Evolutionary conservation across 2,113 vertebrate species (phyloP), one percentile per base, ranked within the genome.

Genomic region (Pholis gunnellus): DNA sequence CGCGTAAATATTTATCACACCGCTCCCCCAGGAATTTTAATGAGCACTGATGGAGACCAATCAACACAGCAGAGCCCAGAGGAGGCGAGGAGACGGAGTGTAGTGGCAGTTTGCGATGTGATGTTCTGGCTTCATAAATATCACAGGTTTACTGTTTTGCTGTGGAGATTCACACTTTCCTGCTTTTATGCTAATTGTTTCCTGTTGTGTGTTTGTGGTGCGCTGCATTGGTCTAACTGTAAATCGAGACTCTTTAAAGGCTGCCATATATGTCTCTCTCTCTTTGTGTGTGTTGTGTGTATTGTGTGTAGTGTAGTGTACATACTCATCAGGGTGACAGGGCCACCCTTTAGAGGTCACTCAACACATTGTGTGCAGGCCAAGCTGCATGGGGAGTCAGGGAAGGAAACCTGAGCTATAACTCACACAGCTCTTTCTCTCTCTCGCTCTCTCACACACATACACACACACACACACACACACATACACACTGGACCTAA

Each of bases 301-400:
- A 34, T 54, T 44, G 50, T 36, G 69, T 73, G 61, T 67, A 50
- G 61, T 27, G 67, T 56, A 38, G 89, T 64, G 79, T 69, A 72
- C 64, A 18, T 56, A 46, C 88, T 81, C 82, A 52, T 93, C 93
- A 91, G 88, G 83, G 87, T 90, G 94, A 94, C 92, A 93, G 88
- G 90, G 92, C 89, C 92, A 90, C 91, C 90, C 91, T 76, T 92
- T 87, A 91, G 91, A 93, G 94, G 93, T 93, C 93, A 93, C 84
- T 91, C 90, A 89, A 89, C 93, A 93, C 92, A 93, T 92, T 94
- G 89, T 92, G 90, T 52, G 80, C 85, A 88, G 87, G 88, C 91
- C 75, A 88, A 85, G 87, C 88, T 85, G 81, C 82, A 75, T 68
- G 79, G 86, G 88, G 89, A 90, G 90, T 81, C 85, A 57, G 88